A percentile compares a stretch with the other conserved stretches of the same genome.
phyloP scores from a whole-genome alignment of 2,888 invertebrate species.

The Pandemis corylana region DNA sequence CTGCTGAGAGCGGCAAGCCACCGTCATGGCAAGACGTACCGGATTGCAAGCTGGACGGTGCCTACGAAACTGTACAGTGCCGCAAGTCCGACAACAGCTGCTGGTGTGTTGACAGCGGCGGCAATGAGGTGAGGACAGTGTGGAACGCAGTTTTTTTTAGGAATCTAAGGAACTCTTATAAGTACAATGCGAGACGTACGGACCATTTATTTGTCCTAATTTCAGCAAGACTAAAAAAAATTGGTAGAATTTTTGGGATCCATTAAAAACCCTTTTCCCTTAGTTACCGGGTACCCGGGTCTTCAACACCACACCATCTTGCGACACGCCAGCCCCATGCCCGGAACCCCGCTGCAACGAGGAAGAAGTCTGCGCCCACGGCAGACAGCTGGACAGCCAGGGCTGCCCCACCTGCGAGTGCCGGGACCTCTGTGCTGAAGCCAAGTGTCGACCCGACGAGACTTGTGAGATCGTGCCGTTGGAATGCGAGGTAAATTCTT shows the following conservation, averaged over 20 bases:
- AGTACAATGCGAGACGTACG: too few species aligned
- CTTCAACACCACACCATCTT: constrained; percentile 83
- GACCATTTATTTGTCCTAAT: too few species aligned
- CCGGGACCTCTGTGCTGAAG: constrained; percentile 90
- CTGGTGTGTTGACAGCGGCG: constrained; percentile 92
- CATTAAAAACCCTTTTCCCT: constrained; percentile 2
- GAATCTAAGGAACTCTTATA: too few species aligned
- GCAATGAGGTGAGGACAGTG: constrained; percentile 85
- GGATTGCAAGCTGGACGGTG: constrained; percentile 88
- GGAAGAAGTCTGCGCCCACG: constrained; percentile 67
- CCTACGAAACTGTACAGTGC: constrained; percentile 90
- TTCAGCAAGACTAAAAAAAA: neutral
- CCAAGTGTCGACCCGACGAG: constrained; percentile 88
- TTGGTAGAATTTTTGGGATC: neutral
- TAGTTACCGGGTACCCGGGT: constrained; percentile 87
- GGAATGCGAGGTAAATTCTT: constrained; percentile 70
- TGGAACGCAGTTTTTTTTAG: neutral
- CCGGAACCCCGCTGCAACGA: constrained; percentile 64
- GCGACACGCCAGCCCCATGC: constrained; percentile 66
- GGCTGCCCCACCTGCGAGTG: constrained; percentile 92
- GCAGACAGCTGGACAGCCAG: constrained; percentile 70
- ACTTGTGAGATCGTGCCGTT: constrained; percentile 75
- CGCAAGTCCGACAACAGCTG: constrained; percentile 88
- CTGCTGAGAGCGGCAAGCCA: constrained; percentile 87
- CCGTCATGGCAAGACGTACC: constrained; percentile 91